phyloP scores from a whole-genome alignment of 2,888 invertebrate species.

The Ophion slaviceki region DNA sequence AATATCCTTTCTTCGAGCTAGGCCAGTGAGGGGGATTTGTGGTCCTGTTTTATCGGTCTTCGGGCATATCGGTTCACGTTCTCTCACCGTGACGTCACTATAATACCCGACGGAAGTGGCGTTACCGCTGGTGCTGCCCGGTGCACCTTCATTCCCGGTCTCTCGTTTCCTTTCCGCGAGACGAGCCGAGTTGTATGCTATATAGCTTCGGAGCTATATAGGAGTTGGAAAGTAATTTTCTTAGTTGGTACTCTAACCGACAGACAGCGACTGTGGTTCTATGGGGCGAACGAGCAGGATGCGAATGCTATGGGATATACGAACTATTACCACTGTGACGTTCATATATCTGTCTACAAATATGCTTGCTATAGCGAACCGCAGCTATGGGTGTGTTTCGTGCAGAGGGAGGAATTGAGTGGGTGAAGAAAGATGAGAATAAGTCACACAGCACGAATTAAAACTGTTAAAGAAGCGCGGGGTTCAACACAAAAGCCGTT shows the following conservation, averaged over 20 bases:
- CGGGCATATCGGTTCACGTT: constrained; percentile 60
- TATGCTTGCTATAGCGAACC: not conserved
- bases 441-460: constrained; percentile 32
- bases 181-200: constrained; percentile 45
- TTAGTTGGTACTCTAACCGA: constrained; percentile 75
- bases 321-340: constrained; percentile 40
- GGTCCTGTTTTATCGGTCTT: constrained; percentile 80
- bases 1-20: constrained; percentile 49
- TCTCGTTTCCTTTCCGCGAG: constrained; percentile 31
- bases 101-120: constrained; percentile 40
- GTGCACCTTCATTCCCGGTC: constrained; percentile 52
- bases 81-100: constrained; percentile 34
- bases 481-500: constrained; percentile 30
- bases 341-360: constrained; percentile 5
- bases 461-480: constrained; percentile 41
- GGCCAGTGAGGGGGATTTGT: constrained; percentile 57
- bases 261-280: constrained; percentile 71
- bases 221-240: constrained; percentile 78
- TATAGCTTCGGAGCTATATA: constrained; percentile 51
- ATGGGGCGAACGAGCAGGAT: constrained; percentile 45
- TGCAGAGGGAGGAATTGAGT: constrained; percentile 32
- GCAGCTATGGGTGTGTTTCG: constrained; percentile 5
- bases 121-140: constrained; percentile 30
- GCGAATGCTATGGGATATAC: constrained; percentile 46
- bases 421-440: constrained; percentile 46